phyloP scores from a whole-genome alignment of 2,113 vertebrate species.

The Sceloporus tristichus region DNA sequence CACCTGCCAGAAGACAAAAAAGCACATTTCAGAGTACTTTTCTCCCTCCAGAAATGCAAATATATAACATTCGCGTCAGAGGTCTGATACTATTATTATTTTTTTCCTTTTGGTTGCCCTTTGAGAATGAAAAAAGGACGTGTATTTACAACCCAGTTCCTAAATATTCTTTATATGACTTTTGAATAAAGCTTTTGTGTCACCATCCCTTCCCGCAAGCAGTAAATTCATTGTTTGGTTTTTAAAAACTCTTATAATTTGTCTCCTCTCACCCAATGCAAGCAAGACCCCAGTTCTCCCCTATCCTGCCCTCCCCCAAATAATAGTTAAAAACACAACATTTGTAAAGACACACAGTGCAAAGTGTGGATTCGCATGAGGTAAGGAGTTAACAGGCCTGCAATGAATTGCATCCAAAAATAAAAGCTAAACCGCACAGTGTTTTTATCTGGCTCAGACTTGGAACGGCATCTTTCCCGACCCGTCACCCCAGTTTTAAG shows the following conservation, averaged over 20 bases:
- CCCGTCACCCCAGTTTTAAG: slow-evolving; percentile 19
- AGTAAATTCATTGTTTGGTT: not conserved
- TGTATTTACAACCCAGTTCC: slow-evolving; percentile 58
- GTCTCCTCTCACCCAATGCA: slow-evolving; percentile 55
- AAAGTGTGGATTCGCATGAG: slow-evolving; percentile 74
- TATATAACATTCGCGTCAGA: slow-evolving; percentile 50
- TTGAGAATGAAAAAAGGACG: slow-evolving; percentile 42
- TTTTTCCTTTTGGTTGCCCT: not conserved
- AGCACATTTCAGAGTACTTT: slow-evolving; percentile 39
- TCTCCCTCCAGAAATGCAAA: slow-evolving; percentile 65
- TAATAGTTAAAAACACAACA: slow-evolving; percentile 17
- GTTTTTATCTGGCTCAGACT: slow-evolving; percentile 37
- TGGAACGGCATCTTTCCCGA: not conserved
- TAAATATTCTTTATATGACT: slow-evolving; percentile 41
- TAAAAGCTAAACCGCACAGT: slow-evolving; percentile 8
- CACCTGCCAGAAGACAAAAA: not conserved
- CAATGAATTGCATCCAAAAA: slow-evolving; percentile 17
- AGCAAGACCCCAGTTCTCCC: slow-evolving; percentile 35
- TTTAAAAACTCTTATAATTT: not conserved
- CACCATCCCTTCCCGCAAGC: not conserved
- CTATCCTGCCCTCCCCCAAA: slow-evolving; percentile 64
- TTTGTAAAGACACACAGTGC: slow-evolving; percentile 70
- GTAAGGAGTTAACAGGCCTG: slow-evolving; percentile 67
- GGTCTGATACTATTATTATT: slow-evolving; percentile 39
- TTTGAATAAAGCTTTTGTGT: not conserved